Evolutionary conservation across 2,888 invertebrate genomes (phyloP).

Genomic region (Agrochola macilenta): DNA sequence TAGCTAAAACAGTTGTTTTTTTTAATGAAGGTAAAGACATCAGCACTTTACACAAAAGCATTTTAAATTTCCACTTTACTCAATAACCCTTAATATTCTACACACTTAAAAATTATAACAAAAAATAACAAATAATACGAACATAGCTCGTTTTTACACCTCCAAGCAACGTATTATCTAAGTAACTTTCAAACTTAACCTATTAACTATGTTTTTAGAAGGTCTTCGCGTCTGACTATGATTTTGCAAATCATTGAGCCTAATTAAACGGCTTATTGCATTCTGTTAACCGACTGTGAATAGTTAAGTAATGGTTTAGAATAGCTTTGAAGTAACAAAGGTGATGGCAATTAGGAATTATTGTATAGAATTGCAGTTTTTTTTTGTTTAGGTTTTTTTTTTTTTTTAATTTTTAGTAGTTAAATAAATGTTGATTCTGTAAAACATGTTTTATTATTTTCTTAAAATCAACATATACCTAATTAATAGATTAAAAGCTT

Average conservation of each 20-base stretch:
- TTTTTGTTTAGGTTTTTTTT: background rate
- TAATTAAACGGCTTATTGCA: constrained; percentile 77
- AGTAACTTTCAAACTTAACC: constrained; percentile 78
- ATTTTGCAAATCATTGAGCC: constrained; percentile 80
- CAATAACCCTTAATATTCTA: background rate
- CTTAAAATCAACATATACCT: background rate
- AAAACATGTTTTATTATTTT: background rate
- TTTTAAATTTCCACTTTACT: background rate
- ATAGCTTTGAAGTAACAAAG: constrained; percentile 47
- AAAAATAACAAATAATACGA: background rate
- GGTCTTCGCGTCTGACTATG: constrained; percentile 60
- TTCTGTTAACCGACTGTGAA: constrained; percentile 61
- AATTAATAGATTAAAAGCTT: too few relatives aligned
- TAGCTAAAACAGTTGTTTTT: background rate
- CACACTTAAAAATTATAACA: background rate
- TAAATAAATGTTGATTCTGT: background rate
- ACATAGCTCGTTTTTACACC: constrained; percentile 46
- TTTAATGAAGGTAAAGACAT: background rate
- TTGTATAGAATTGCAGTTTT: constrained; percentile 2
- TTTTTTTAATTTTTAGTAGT: background rate
- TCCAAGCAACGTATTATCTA: constrained; percentile 66
- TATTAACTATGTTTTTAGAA: constrained; percentile 79
- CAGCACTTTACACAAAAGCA: background rate
- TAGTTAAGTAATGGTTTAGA: constrained; percentile 62
- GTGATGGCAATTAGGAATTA: constrained; percentile 24